Percentiles rank a stretch among this genome's conserved stretches.
These are phyloP conservation scores for Eubucco bourcierii DNA, from an alignment of 2,113 vertebrate species.

Conservation along the genomic window DNA sequence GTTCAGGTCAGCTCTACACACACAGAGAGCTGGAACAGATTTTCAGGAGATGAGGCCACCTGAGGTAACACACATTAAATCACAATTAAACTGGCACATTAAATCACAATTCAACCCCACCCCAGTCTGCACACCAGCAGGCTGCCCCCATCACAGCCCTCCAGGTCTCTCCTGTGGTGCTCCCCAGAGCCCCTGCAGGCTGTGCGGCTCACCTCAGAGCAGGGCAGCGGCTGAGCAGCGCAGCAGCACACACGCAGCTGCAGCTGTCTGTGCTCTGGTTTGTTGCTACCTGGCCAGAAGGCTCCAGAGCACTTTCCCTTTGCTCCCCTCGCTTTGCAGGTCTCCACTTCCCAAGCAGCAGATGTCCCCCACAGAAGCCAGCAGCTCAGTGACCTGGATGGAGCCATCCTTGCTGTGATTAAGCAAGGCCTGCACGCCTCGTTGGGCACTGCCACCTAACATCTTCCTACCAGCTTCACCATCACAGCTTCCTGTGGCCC, in stretches of 20 bases:
- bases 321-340: accelerated
- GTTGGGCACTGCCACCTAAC: not conserved
- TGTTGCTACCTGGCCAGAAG: not conserved
- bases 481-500: accelerated
- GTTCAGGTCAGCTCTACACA: not conserved
- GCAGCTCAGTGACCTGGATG: accelerated
- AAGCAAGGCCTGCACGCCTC: not conserved
- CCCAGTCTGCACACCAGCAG: not conserved
- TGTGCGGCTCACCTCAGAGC: not conserved
- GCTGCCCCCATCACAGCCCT: not conserved
- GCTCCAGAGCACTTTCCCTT: not conserved
- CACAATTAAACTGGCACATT: not conserved
- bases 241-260: not conserved
- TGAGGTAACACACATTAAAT: not conserved
- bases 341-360: not conserved
- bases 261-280: not conserved
- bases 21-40: not conserved
- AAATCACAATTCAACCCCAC: not conserved
- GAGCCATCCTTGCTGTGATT: not conserved
- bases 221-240: not conserved
- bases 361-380: not conserved
- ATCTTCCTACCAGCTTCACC: not conserved
- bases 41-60: conserved; percentile 35
- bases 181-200: not conserved
- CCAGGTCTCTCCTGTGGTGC: accelerated